Conservation (phyloP, 1,140 invertebrate genomes). For the Drosophila sp. region DNA sequence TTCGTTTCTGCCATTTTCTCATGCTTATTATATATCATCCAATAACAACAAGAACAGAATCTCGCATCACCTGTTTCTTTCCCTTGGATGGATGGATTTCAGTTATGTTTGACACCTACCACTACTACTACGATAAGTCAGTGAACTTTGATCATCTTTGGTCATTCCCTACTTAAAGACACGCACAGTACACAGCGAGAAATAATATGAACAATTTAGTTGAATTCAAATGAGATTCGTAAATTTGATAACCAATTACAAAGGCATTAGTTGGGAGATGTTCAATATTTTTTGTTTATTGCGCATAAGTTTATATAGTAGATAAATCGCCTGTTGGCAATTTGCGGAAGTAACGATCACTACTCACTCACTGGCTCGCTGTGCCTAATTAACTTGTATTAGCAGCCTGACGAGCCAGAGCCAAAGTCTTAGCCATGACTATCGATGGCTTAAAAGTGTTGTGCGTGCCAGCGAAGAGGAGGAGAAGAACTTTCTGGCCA, state of each 20-base stretch:
- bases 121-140: constrained; percentile 53
- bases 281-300: constrained; percentile 69
- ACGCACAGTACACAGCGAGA: not conserved
- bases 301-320: constrained; percentile 40
- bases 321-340: constrained; percentile 59
- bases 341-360: constrained; percentile 63
- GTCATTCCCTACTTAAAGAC: not conserved
- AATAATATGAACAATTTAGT: not conserved
- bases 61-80: constrained; percentile 16
- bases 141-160: constrained; percentile 48
- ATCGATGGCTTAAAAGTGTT: constrained; percentile 39
- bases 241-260: constrained; percentile 79
- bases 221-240: constrained; percentile 49
- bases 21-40: constrained; percentile 38
- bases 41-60: constrained; percentile 1
- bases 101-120: constrained; percentile 65
- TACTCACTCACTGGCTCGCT: constrained; percentile 50
- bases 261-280: constrained; percentile 70
- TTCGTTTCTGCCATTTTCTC: constrained; percentile 46
- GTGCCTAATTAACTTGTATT: constrained; percentile 78
- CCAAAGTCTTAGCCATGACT: constrained; percentile 17
- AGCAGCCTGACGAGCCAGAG: constrained; percentile 23
- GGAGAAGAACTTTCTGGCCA: constrained; percentile 49
- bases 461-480: constrained; percentile 38
- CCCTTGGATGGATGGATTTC: constrained; percentile 7